A percentile compares a stretch with the other conserved stretches of the same genome.
These are phyloP conservation scores for Poeciliopsis retropinna DNA, from an alignment of 2,113 vertebrate genomes.

Conservation along the genomic window DNA sequence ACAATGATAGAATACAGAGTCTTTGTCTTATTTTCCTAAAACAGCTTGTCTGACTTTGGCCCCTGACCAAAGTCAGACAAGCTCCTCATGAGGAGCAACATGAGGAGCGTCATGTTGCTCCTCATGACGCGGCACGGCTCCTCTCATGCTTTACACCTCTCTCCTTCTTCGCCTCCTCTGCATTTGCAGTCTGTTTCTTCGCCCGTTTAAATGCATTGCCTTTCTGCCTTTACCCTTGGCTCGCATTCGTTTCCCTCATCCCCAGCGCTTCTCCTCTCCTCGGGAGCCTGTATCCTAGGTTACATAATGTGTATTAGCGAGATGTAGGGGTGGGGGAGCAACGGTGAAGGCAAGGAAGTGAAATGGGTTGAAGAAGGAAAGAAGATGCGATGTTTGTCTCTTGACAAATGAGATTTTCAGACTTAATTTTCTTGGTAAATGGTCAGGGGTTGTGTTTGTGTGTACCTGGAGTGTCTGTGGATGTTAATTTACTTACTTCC, in stretches of 20 bases:
- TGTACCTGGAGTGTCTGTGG: not conserved
- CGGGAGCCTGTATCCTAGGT: conserved; percentile 45
- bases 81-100: too few species aligned
- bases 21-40: conserved; percentile 4
- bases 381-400: conserved; percentile 28
- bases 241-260: conserved; percentile 17
- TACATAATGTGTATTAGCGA: conserved; percentile 58
- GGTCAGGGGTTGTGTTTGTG: conserved; percentile 1
- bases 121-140: conserved; percentile 24
- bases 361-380: conserved; percentile 22
- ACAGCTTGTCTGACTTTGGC: conserved; percentile 13
- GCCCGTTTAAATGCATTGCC: conserved; percentile 28
- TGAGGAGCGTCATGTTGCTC: too few species aligned
- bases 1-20: conserved; percentile 22
- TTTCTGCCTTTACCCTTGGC: conserved; percentile 34
- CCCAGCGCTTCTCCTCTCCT: conserved; percentile 19
- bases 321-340: conserved; percentile 35
- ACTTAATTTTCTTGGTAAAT: conserved; percentile 9
- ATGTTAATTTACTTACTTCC: not conserved
- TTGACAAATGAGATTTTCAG: conserved; percentile 38
- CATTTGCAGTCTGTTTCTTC: conserved; percentile 18
- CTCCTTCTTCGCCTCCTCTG: conserved; percentile 14
- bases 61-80: too few species aligned
- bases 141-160: conserved; percentile 23
- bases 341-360: conserved; percentile 28